Evolutionary conservation across 2,113 vertebrate genomes (phyloP), one percentile per base, ranked within the genome.

Genomic region (Hydrolagus affinis): DNA sequence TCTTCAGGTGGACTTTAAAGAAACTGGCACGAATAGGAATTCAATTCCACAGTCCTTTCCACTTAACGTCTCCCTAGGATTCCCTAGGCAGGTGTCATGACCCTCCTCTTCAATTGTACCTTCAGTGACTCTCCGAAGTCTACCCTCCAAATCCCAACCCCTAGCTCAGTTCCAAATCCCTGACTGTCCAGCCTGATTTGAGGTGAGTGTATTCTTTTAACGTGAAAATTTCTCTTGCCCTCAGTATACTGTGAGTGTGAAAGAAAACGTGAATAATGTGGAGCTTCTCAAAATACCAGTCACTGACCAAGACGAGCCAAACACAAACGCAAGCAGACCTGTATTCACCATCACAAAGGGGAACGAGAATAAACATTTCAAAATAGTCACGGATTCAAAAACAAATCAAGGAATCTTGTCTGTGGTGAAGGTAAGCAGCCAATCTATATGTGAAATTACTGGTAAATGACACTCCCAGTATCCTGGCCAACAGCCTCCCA

Each of bases 351-450:
- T 98, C 86, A 90, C 89, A 19, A 91, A 91, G 80, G 97, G 97
- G 88, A 96, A 98, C 66, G 95, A 96, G 30, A 91, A 93, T 1
- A 92, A 87, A 11, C 87, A 94, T 86, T 98, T 98, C 89, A 93
- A 92, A 89, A 95, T 98, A 11, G 92, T 90, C 8, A 95, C 90
- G 2, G 95, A 98, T 85, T 92, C 91, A 64, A 89, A 89, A 15
- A 96, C 95, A 75, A 98, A 98, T 6, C 94, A 95, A 32, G 96
- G 93, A 7, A 87, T 95, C 64, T 86, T 98, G 12, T 95, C 93
- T 86, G 89, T 96, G 77, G 23, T 91, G 11, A 96, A 97, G 94
- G 97, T 98, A 93, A 91, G 89, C 68, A 85, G 80, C 72, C 19
- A 17, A 11, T 32, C 32, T 8, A 11, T 57, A 12, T 57, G 56